Evolutionary conservation across 2,113 vertebrate genomes (phyloP).

Genomic region (Ellobius talpinus): DNA sequence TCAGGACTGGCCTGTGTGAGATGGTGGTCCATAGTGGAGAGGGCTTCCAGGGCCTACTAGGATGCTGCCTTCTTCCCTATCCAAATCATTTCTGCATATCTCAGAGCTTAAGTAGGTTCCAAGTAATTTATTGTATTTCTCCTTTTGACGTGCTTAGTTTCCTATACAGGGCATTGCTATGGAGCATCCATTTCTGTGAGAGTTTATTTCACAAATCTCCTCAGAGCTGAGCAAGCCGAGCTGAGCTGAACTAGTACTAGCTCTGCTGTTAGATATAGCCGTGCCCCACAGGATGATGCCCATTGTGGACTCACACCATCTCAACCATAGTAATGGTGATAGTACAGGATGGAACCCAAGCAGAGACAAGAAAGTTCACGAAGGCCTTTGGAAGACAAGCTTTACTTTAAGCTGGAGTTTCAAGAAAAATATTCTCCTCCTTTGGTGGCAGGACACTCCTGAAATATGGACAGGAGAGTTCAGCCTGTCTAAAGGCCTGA

Average conservation of each 20-base stretch:
- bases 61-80: no score
- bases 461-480: no score
- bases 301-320: fast-evolving
- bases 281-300: no score
- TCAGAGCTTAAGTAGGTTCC: not conserved
- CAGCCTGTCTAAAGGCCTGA: not conserved
- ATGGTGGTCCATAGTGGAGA: fast-evolving
- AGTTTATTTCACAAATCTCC: not conserved
- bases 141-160: fast-evolving
- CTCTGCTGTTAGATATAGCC: not conserved
- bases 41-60: no score
- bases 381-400: not conserved
- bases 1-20: not conserved
- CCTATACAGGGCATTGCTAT: fast-evolving
- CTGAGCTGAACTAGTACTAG: no score
- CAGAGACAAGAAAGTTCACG: not conserved
- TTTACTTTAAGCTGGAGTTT: not conserved
- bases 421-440: not conserved
- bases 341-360: fast-evolving
- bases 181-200: not conserved
- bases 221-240: not conserved
- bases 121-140: fast-evolving
- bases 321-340: not conserved
- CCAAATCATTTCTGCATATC: not conserved
- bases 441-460: not conserved